These are phyloP conservation scores for Pempheris klunzingeri DNA, from an alignment of 2,797 vertebrate species.

Conservation along the genomic window DNA sequence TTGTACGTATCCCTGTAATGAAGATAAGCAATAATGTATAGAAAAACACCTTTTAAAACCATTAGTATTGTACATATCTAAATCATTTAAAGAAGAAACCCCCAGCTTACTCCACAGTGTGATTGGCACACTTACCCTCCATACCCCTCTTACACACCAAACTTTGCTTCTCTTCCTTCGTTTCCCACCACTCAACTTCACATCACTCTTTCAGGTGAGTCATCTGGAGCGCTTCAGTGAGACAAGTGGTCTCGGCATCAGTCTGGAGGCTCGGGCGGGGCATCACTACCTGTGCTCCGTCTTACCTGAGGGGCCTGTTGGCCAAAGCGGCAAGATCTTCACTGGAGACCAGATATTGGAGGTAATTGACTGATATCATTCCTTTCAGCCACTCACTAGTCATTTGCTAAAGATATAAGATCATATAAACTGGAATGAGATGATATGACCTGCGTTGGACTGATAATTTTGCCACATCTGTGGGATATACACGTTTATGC, in stretches of 20 bases:
- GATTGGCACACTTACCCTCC: not conserved
- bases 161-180: not conserved
- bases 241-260: conserved; percentile 93
- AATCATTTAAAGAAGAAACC: conserved; percentile 3
- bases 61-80: not conserved
- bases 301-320: conserved; percentile 92
- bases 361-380: conserved; percentile 78
- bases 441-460: not conserved
- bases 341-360: conserved; percentile 93
- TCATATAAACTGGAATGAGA: not conserved
- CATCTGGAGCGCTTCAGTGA: conserved; percentile 92
- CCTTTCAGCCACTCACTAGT: not conserved
- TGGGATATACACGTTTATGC: not conserved
- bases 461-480: conserved; percentile 26
- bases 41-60: not conserved
- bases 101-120: not conserved
- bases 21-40: not conserved
- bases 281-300: conserved; percentile 95
- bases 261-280: conserved; percentile 91
- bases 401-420: conserved; percentile 15
- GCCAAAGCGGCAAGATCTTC: conserved; percentile 89
- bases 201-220: conserved; percentile 84
- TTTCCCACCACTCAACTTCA: not conserved
- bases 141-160: not conserved
- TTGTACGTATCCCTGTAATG: conserved; percentile 83